These are phyloP conservation scores for Micrasema longulum DNA, from an alignment of 1,140 invertebrate genomes.

Conservation along the genomic window DNA sequence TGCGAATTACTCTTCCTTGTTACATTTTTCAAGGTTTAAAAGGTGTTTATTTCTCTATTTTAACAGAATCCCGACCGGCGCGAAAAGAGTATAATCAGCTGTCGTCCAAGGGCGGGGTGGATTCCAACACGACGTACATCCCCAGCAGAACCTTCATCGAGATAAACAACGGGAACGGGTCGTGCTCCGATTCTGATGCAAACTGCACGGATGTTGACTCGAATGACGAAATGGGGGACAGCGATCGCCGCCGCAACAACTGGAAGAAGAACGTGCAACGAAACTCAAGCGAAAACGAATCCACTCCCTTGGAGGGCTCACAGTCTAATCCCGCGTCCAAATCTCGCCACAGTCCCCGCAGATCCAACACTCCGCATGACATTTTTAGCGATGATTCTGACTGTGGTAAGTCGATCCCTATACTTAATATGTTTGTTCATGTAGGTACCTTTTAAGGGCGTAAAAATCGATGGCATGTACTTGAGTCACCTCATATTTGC, in stretches of 20 bases:
- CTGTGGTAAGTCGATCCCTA: constrained; percentile 65
- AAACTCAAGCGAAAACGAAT: constrained; percentile 53
- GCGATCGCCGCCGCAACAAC: constrained; percentile 14
- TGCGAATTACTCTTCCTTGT: too few species aligned
- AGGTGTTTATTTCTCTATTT: constrained; percentile 14
- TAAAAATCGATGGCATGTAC: too few species aligned
- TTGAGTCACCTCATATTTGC: too few species aligned
- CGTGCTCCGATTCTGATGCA: constrained; percentile 61
- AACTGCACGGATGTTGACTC: constrained; percentile 66
- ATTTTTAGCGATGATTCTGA: constrained; percentile 67
- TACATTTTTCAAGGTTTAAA: too few species aligned
- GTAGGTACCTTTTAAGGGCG: too few species aligned
- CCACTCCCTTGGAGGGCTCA: constrained; percentile 62
- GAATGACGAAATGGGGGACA: constrained; percentile 44
- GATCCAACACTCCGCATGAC: constrained; percentile 60
- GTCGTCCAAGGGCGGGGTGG: constrained; percentile 65
- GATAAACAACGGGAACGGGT: constrained; percentile 46
- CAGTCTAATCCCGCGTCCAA: constrained; percentile 53
- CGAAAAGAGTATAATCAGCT: constrained; percentile 67
- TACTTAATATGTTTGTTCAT: too few species aligned
- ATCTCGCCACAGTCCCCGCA: constrained; percentile 65
- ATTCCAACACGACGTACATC: constrained; percentile 62
- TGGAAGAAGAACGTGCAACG: constrained; percentile 29
- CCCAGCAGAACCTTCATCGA: constrained; percentile 59
- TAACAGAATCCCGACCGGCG: constrained; percentile 63